Base-by-base conservation (phyloP, 2,113 vertebrate genomes). In the Stegostoma tigrinum region DNA sequence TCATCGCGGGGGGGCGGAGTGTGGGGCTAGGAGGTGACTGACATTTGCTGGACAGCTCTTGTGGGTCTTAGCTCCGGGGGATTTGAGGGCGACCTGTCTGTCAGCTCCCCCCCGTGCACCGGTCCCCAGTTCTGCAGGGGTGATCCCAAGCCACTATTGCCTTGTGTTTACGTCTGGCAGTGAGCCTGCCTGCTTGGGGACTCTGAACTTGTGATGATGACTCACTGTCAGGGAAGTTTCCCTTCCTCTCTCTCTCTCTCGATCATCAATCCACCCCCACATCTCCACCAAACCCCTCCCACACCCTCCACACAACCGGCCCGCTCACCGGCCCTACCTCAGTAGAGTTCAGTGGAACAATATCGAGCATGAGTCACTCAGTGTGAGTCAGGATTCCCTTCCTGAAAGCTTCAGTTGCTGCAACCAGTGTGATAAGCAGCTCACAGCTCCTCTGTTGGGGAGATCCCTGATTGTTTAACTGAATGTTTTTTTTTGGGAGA, bases 351-450 rank as follows among this genome's bases (percentile, higher is more conserved):
- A 93, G 34, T 19, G 61, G 19, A 93, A 66, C 89, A 66, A 66
- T 66, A 93, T 38, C 21, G 5, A 66, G 61, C 89, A 38, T 93
- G 89, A 93, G 17, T 66, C 89, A 91, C 89, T 83, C 38, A 91
- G 34, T 38, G 61, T 91, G 89, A 91, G 61, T 93, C 89, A 93
- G 61, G 34, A n/a, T 93, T 93, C 34, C 89, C 89, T 66, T 23
- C 34, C 61, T 34, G 17, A n/a, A 61, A 19, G 30, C 34, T 93
- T 10, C 17, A 38, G 89, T 21, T 30, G 30, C 34, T 66, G 6
- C 17, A 38, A 55, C n/a, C 30, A 64, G 52, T 19, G 55, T 12
- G 14, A 19, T 34, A 17, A 7, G 55, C 89, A n/a, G 30, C 14
- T 17, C 30, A 0, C 8, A 12, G 1, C 8, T 90, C 23, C 45